Evolutionary conservation across 2,797 vertebrate species (phyloP).

Genomic region (Graptemys geographica): DNA sequence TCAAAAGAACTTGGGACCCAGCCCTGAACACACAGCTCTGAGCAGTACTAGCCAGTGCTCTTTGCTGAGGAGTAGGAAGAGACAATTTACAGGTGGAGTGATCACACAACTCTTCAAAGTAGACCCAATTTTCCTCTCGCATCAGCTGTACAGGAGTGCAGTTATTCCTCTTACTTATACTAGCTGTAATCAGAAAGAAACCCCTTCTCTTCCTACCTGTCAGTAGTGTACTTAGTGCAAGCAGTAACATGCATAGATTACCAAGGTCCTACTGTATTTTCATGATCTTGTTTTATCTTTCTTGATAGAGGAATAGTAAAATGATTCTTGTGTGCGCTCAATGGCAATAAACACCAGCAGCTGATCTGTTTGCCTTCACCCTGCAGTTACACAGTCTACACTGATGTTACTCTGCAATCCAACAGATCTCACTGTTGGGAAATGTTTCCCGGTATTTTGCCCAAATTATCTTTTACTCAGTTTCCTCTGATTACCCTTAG

Average conservation of each 20-base stretch:
- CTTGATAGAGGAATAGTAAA: conserved; percentile 25
- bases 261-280: background rate
- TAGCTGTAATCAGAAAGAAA: background rate
- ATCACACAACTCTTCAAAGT: background rate
- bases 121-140: background rate
- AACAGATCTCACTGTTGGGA: conserved; percentile 2
- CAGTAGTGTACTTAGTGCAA: background rate
- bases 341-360: background rate
- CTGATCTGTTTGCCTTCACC: conserved; percentile 42
- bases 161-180: background rate
- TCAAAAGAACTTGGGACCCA: fast-evolving
- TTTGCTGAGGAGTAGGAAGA: background rate
- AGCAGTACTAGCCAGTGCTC: background rate
- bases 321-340: background rate
- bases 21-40: background rate
- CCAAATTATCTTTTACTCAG: background rate
- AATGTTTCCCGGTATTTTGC: background rate
- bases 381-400: background rate
- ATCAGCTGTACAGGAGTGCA: background rate
- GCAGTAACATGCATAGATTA: background rate
- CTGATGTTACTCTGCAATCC: background rate
- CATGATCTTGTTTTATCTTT: background rate
- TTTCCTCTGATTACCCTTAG: background rate
- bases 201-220: background rate
- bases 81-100: no score